Percentiles rank a stretch among this genome's conserved stretches.
Evolutionary conservation across 2,888 invertebrate genomes (phyloP).

Genomic region (Dyspetes luteomarginatus): DNA sequence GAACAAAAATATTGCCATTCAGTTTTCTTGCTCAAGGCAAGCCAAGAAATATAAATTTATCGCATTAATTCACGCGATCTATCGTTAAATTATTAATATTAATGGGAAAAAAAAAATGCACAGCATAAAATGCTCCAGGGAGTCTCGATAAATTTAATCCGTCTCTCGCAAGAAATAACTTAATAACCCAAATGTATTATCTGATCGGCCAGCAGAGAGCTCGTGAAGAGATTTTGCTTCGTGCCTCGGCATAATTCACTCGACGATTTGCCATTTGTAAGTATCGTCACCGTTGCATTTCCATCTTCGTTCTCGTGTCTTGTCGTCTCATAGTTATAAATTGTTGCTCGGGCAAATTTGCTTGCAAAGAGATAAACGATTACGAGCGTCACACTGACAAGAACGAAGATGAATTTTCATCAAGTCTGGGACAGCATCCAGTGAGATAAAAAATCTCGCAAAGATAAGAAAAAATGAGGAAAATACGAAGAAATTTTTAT

Average conservation of each 20-base stretch:
- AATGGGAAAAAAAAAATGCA: not conserved
- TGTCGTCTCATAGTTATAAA: conserved; percentile 5
- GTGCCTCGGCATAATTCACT: conserved; percentile 38
- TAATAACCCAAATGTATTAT: too few species aligned
- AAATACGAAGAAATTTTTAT: not conserved
- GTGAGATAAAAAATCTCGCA: conserved; percentile 2
- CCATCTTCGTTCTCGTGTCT: not conserved
- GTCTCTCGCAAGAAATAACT: conserved; percentile 43
- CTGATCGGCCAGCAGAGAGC: not conserved
- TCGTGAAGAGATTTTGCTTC: conserved; percentile 3
- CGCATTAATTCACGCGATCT: too few species aligned
- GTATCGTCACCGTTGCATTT: conserved; percentile 24
- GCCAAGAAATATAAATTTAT: too few species aligned
- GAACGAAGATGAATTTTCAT: conserved; percentile 21
- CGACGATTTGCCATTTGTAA: not conserved
- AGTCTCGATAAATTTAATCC: not conserved
- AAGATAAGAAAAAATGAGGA: not conserved
- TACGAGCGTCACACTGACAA: not conserved
- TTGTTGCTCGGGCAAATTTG: not conserved
- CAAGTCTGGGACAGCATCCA: conserved; percentile 7
- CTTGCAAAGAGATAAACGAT: not conserved
- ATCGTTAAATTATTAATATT: too few species aligned
- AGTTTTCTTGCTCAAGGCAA: too few species aligned
- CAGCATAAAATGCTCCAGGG: not conserved
- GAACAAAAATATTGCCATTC: too few species aligned